phyloP scores from a whole-genome alignment of 1,140 invertebrate genomes.

The Dreissena polymorpha region DNA sequence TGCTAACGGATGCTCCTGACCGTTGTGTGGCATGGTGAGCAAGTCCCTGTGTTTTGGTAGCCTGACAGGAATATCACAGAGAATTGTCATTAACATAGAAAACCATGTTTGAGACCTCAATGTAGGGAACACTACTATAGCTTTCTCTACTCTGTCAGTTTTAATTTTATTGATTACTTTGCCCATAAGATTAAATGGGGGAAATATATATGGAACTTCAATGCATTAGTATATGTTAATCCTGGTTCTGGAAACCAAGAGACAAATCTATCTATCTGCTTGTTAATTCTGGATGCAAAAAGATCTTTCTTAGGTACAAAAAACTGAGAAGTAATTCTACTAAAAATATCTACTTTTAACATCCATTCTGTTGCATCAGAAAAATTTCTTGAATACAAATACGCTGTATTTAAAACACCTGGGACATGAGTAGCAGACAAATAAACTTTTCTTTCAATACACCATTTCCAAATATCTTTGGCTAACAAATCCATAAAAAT shows the following conservation, averaged over 20 bases:
- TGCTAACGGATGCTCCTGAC: too few species aligned
- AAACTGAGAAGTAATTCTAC: constrained; percentile 9
- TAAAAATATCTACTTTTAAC: constrained; percentile 35
- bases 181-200: too few species aligned
- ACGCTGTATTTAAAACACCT: constrained; percentile 35
- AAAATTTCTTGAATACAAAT: constrained; percentile 43
- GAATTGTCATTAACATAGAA: too few species aligned
- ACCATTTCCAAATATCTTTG: constrained; percentile 50
- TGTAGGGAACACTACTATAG: too few species aligned
- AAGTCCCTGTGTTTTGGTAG: too few species aligned
- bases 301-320: constrained; percentile 43
- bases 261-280: constrained; percentile 7
- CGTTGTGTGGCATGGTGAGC: too few species aligned
- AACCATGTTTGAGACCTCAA: too few species aligned
- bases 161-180: too few species aligned
- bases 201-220: constrained; percentile 29
- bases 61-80: too few species aligned
- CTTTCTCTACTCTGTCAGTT: too few species aligned
- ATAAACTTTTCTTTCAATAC: constrained; percentile 33
- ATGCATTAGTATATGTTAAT: constrained; percentile 5
- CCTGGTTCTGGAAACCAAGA: constrained; percentile 33
- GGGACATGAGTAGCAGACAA: constrained; percentile 34
- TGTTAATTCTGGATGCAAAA: constrained; percentile 46
- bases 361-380: constrained; percentile 39
- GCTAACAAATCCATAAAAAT: constrained; percentile 16